Conservation (phyloP, 2,797 vertebrate species). For the Sciaenops ocellatus region DNA sequence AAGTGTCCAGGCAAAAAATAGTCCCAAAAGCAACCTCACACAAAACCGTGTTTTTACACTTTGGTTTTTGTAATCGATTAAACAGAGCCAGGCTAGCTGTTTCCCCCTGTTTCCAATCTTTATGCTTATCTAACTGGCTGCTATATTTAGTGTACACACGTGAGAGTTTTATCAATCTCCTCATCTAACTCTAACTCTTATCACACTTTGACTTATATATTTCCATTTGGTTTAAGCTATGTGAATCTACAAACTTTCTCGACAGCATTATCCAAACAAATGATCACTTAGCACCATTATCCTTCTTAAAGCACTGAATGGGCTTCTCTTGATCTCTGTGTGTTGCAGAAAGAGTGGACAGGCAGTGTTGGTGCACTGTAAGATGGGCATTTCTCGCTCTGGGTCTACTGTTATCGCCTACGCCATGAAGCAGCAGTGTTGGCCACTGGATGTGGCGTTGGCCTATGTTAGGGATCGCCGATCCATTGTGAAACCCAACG, state of each 20-base stretch:
- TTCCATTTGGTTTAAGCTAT: background rate
- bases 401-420: slow-evolving; percentile 95
- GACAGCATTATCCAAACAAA: background rate
- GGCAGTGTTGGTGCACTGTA: slow-evolving; percentile 94
- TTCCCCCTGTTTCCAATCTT: background rate
- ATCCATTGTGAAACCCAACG: slow-evolving; percentile 91
- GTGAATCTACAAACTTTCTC: slow-evolving; percentile 1
- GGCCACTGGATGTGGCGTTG: slow-evolving; percentile 89
- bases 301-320: background rate
- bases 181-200: background rate
- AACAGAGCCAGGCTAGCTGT: background rate
- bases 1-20: background rate
- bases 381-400: slow-evolving; percentile 97
- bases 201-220: background rate
- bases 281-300: too few species aligned
- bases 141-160: background rate
- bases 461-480: slow-evolving; percentile 88
- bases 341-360: slow-evolving; percentile 85
- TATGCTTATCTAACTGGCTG: background rate
- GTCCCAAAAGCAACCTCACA: too few species aligned
- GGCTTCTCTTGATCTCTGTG: slow-evolving; percentile 14
- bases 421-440: slow-evolving; percentile 93
- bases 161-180: background rate
- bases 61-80: background rate
- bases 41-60: too few species aligned